These are phyloP conservation scores for Elephas maximus DNA, from an alignment of 2,113 vertebrate species.

Conservation along the genomic window DNA sequence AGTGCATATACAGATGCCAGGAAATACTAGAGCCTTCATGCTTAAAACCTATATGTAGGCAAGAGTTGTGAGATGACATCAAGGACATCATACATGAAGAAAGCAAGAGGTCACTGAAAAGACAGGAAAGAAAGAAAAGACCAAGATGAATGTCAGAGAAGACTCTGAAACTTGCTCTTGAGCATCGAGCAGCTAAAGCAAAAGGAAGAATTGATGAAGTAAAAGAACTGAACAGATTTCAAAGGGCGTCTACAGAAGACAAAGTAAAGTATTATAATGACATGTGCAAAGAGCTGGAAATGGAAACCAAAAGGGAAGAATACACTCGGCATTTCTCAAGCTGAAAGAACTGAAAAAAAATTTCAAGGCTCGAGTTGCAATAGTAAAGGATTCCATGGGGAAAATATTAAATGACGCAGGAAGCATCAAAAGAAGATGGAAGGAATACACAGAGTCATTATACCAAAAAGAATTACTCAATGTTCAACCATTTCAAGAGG, in stretches of 20 bases:
- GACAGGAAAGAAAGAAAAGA: background rate
- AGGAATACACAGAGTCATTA: background rate
- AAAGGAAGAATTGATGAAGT: background rate
- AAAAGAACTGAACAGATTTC: background rate
- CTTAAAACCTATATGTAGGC: constrained; percentile 1
- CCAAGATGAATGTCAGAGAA: background rate
- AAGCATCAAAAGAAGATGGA: background rate
- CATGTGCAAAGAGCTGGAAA: background rate
- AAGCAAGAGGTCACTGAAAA: background rate
- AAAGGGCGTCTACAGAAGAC: background rate
- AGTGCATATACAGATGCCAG: background rate
- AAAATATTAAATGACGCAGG: background rate
- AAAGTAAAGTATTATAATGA: background rate
- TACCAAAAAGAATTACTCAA: background rate
- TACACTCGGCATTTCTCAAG: background rate
- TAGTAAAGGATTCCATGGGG: background rate
- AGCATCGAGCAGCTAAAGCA: background rate
- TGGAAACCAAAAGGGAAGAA: background rate
- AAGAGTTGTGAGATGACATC: background rate
- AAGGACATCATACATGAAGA: too few species aligned
- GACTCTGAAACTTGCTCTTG: background rate
- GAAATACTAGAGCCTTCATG: background rate
- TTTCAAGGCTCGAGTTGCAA: background rate
- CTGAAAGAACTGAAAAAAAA: background rate
- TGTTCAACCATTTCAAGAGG: background rate